Evolutionary conservation across 2,888 invertebrate genomes (phyloP), one percentile per base, ranked within the genome.

Genomic region (Hydroisotoma schaefferi): DNA sequence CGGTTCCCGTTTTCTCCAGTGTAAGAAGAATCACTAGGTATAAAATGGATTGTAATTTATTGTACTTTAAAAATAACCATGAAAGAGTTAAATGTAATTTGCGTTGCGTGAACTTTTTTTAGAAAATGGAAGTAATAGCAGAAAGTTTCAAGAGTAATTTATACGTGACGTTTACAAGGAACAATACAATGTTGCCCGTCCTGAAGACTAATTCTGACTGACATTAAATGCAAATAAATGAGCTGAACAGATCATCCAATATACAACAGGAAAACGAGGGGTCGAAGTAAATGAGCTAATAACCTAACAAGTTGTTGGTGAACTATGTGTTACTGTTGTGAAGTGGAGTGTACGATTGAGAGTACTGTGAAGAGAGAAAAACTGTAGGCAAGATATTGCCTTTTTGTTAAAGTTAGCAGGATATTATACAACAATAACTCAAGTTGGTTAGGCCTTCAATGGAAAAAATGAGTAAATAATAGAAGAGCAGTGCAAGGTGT

Each of bases 231-330:
- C 15, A 29, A 52, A 33, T 33, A 22, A 37, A 52, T 33, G 25
- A 46, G 25, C 10, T 23, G 46, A 22, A 52, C 37, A 29, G 15
- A 52, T 27, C 23, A 33, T n/a, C n/a, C n/a, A n/a, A n/a, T n/a
- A n/a, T n/a, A n/a, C n/a, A n/a, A n/a, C 5, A 12, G 23, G 37
- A 20, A 29, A 22, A 33, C 52, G 37, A 33, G 23, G 28, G 27
- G n/a, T 8, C 8, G 28, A 52, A 53, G 53, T 40, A 53, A 53
- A 43, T 53, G 53, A 53, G 53, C 53, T 53, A 53, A 53, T 53
- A 53, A 53, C 37, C 53, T 53, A 38, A 53, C 53, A 53, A 53
- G 53, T 53, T 53, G 53, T 53, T 53, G 53, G 46, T 46, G 46
- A 46, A 46, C 46, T 46, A 46, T 46, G 46, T 46, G 46, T 46